Evolutionary conservation across 2,797 vertebrate genomes (phyloP).

Genomic region (Adrianichthys oophorus): DNA sequence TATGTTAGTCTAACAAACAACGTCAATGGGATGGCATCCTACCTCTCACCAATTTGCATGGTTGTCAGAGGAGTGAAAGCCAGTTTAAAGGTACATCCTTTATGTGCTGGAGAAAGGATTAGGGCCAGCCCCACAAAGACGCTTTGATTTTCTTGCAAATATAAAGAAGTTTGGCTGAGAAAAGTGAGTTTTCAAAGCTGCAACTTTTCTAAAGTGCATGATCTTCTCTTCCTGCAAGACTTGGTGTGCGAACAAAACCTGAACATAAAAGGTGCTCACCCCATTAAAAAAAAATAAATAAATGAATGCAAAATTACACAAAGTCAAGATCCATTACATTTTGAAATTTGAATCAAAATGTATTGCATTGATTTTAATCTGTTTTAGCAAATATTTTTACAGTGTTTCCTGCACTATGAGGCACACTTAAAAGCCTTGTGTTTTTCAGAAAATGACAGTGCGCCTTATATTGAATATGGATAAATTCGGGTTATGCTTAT

Average conservation of each 20-base stretch:
- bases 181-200: constrained; percentile 79
- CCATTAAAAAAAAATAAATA: not conserved
- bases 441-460: too few relatives aligned
- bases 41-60: constrained; percentile 86
- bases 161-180: constrained; percentile 78
- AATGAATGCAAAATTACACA: constrained; percentile 16
- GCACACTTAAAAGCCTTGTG: too few relatives aligned
- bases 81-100: constrained; percentile 87
- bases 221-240: constrained; percentile 15
- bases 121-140: constrained; percentile 81
- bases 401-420: too few relatives aligned
- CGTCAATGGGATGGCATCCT: constrained; percentile 84
- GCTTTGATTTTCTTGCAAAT: constrained; percentile 84
- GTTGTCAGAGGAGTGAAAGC: constrained; percentile 84
- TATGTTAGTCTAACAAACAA: constrained; percentile 84
- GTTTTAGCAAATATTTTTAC: too few relatives aligned
- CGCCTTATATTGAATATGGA: too few relatives aligned
- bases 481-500: too few relatives aligned
- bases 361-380: too few relatives aligned
- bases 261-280: constrained; percentile 31
- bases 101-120: constrained; percentile 84
- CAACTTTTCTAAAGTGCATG: constrained; percentile 66
- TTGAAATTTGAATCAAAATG: too few relatives aligned
- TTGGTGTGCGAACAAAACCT: constrained; percentile 1
- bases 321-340: not conserved